phyloP scores from a whole-genome alignment of 2,888 invertebrate species.

The Flexamia atlantica region DNA sequence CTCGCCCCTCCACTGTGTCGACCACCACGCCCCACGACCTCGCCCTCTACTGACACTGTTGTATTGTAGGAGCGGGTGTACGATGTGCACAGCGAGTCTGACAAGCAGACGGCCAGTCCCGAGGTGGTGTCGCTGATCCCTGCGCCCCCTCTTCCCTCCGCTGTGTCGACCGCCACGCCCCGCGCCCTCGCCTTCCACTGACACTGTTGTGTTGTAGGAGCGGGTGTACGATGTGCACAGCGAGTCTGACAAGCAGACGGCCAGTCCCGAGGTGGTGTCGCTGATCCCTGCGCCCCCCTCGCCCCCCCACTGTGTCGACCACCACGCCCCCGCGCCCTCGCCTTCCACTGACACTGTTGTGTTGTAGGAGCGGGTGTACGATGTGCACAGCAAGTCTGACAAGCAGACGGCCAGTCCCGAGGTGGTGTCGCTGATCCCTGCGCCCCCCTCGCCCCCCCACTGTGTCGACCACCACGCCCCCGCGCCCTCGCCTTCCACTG shows the following conservation, averaged over 20 bases:
- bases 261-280: conserved; percentile 81
- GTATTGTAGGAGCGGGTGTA: conserved; percentile 79
- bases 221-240: conserved; percentile 76
- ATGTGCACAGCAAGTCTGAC: conserved; percentile 72
- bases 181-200: background rate
- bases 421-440: conserved; percentile 83
- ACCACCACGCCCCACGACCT: background rate
- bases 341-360: background rate
- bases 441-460: conserved; percentile 74
- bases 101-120: conserved; percentile 77
- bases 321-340: background rate
- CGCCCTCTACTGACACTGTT: conserved; percentile 53
- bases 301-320: conserved; percentile 72
- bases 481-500: background rate
- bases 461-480: conserved; percentile 24
- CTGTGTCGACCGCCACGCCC: background rate
- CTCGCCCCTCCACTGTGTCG: background rate
- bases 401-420: conserved; percentile 77
- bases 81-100: conserved; percentile 73
- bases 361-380: conserved; percentile 80
- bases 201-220: conserved; percentile 75
- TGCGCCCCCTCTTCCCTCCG: conserved; percentile 77
- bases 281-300: conserved; percentile 81
- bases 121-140: conserved; percentile 85
- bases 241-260: conserved; percentile 73